Percentiles rank a stretch among this genome's conserved stretches.
phyloP scores from a whole-genome alignment of 2,797 vertebrate genomes.

The Enteromius radiatus region DNA sequence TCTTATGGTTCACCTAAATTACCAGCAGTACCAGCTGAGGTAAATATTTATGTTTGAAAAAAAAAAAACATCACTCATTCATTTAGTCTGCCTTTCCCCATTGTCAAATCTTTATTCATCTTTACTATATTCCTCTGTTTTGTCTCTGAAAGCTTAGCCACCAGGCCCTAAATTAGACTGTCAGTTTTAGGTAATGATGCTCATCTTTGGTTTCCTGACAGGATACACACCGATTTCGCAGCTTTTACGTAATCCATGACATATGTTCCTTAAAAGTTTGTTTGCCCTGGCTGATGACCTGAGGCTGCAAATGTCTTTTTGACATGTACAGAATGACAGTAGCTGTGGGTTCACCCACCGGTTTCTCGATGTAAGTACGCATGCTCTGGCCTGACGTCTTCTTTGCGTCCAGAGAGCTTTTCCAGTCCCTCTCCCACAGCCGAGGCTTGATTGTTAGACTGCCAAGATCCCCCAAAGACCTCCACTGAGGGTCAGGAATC shows the following conservation, averaged over 20 bases:
- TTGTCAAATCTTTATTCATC: not conserved
- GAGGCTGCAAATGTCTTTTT: conserved; percentile 10
- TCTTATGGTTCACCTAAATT: not conserved
- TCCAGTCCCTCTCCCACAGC: conserved; percentile 28
- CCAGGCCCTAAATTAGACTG: not conserved
- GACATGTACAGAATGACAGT: conserved; percentile 17
- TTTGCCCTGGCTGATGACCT: not conserved
- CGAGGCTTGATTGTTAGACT: not conserved
- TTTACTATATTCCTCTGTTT: not conserved
- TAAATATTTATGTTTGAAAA: not conserved
- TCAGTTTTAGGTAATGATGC: not conserved
- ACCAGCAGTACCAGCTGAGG: not conserved
- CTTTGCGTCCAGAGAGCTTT: conserved; percentile 9
- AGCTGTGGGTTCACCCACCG: not conserved
- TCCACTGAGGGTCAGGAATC: conserved; percentile 16
- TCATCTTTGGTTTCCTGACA: not conserved
- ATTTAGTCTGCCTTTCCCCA: not conserved
- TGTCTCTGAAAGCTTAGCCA: not conserved
- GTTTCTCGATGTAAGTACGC: conserved; percentile 5
- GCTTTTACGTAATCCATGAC: not conserved
- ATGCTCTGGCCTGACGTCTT: not conserved
- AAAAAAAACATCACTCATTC: not conserved
- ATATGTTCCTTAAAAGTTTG: not conserved
- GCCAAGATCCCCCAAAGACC: conserved; percentile 3
- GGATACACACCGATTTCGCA: not conserved